These are phyloP conservation scores for Tachycineta bicolor DNA, from an alignment of 2,113 vertebrate species.

Conservation along the genomic window DNA sequence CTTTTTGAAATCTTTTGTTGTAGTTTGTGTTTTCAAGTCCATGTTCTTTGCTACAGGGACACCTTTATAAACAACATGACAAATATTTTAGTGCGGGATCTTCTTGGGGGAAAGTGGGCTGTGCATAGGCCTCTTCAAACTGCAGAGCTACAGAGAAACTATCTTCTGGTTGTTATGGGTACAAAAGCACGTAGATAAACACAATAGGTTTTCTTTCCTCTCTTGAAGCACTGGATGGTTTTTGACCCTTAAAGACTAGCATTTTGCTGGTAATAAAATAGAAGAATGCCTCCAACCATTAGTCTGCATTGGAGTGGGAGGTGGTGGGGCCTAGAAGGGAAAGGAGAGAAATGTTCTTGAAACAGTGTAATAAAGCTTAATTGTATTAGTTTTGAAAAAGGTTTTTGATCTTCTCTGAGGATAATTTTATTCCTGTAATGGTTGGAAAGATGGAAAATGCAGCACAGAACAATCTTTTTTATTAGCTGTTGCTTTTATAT, in stretches of 20 bases:
- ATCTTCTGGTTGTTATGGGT: background rate
- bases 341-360: slow-evolving; percentile 63
- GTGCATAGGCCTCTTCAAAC: background rate
- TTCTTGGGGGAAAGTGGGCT: background rate
- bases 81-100: background rate
- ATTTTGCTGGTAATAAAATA: slow-evolving; percentile 59
- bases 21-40: background rate
- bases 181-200: slow-evolving; percentile 31
- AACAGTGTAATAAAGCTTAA: slow-evolving; percentile 72
- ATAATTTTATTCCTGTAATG: slow-evolving; percentile 73
- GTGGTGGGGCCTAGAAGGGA: slow-evolving; percentile 11
- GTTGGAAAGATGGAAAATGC: slow-evolving; percentile 68
- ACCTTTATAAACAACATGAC: background rate
- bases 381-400: slow-evolving; percentile 76
- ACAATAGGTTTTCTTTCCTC: slow-evolving; percentile 28
- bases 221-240: slow-evolving; percentile 22
- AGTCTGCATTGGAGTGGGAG: slow-evolving; percentile 25
- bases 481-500: slow-evolving; percentile 75
- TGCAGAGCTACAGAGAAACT: background rate
- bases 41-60: background rate
- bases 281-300: slow-evolving; percentile 35
- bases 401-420: slow-evolving; percentile 69
- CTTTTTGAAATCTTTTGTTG: background rate
- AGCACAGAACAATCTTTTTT: slow-evolving; percentile 68
- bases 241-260: slow-evolving; percentile 60